These are phyloP conservation scores for Myrmophylax atrothorax DNA, from an alignment of 2,113 vertebrate species.

Conservation along the genomic window DNA sequence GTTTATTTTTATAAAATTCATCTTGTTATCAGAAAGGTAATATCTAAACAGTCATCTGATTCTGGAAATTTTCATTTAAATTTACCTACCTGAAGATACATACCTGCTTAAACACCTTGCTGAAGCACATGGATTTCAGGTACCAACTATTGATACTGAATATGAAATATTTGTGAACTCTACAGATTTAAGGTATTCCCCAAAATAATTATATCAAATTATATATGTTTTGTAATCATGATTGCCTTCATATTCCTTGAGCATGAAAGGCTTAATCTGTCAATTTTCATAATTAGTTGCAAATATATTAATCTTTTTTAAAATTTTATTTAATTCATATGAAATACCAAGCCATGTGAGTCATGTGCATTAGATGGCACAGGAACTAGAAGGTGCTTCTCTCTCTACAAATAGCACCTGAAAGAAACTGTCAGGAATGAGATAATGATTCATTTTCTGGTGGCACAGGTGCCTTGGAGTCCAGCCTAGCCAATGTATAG, in stretches of 20 bases:
- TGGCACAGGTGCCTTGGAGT: not conserved
- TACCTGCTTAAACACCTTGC: not conserved
- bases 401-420: not conserved
- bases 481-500: not conserved
- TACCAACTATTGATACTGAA: not conserved
- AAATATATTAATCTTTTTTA: not conserved
- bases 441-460: not conserved
- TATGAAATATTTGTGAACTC: not conserved
- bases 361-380: not conserved
- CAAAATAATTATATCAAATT: not conserved
- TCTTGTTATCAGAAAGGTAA: not conserved
- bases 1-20: not conserved
- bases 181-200: not conserved
- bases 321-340: not conserved
- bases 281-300: not conserved
- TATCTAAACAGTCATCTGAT: not conserved
- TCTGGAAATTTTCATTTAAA: not conserved
- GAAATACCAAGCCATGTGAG: not conserved
- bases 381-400: not conserved
- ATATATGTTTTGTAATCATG: not conserved
- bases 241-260: not conserved
- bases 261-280: not conserved
- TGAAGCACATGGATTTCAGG: not conserved
- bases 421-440: not conserved
- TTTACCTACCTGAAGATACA: not conserved